phyloP scores from a whole-genome alignment of 2,888 invertebrate species.

The Operophtera brumata region DNA sequence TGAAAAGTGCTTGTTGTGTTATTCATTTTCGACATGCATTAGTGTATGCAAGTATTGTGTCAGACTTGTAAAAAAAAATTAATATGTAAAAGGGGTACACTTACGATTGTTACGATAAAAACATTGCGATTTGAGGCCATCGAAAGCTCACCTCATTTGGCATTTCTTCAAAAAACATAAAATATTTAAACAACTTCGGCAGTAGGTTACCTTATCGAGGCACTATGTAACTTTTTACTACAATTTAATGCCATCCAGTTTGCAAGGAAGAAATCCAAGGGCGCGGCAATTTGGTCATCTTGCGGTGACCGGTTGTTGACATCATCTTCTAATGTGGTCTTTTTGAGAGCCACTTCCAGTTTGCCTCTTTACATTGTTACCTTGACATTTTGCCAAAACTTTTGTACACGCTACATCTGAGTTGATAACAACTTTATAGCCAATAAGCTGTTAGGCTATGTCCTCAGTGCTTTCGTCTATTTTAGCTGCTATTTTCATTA shows the following conservation, averaged over 20 bases:
- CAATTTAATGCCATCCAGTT: conserved; percentile 5
- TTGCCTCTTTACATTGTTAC: conserved; percentile 18
- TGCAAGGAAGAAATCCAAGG: conserved; percentile 18
- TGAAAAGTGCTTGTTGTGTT: not conserved
- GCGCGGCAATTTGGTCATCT: conserved; percentile 27
- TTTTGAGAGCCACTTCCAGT: conserved; percentile 3
- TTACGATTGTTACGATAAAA: not conserved
- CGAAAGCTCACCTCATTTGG: conserved; percentile 5
- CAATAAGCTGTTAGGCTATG: conserved; percentile 2
- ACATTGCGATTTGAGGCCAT: not conserved
- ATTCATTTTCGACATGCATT: not conserved
- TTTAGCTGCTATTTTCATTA: conserved; percentile 24
- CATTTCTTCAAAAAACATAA: conserved; percentile 1
- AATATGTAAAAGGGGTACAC: not conserved
- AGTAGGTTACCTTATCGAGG: not conserved
- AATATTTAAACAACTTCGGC: conserved; percentile 1
- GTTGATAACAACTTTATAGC: not conserved
- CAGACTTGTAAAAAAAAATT: not conserved
- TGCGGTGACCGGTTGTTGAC: conserved; percentile 23
- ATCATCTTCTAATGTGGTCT: conserved; percentile 19
- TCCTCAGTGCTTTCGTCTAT: conserved; percentile 14
- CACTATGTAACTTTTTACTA: conserved; percentile 2
- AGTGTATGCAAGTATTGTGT: not conserved
- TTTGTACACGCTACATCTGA: not conserved
- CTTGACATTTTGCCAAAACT: conserved; percentile 26